These are phyloP conservation scores for Phasia obesa DNA, from an alignment of 2,888 invertebrate species.

Conservation along the genomic window DNA sequence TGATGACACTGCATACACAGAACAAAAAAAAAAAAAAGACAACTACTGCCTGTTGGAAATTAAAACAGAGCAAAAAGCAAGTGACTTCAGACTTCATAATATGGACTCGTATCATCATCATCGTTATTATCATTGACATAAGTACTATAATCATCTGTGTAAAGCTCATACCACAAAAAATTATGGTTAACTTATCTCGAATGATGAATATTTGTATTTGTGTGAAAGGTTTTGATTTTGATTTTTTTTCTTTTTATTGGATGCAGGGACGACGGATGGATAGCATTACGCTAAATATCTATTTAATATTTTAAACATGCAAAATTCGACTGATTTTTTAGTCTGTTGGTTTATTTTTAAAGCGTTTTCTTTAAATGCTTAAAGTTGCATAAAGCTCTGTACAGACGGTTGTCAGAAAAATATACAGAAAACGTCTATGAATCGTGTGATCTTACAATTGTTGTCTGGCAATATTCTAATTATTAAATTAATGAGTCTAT, in stretches of 20 bases:
- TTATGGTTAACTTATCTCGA: conserved; percentile 13
- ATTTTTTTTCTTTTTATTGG: too few species aligned
- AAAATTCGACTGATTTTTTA: not conserved
- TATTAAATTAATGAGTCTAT: too few species aligned
- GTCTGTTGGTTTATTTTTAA: not conserved
- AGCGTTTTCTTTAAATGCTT: not conserved
- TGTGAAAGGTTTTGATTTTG: conserved; percentile 21
- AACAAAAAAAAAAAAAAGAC: conserved; percentile 36
- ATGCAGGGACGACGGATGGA: too few species aligned
- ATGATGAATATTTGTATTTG: conserved; percentile 17
- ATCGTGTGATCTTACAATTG: too few species aligned
- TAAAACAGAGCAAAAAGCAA: conserved; percentile 32
- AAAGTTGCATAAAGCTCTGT: not conserved
- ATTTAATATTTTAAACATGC: not conserved
- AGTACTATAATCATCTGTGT: conserved; percentile 61
- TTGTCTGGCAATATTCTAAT: too few species aligned
- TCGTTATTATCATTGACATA: conserved; percentile 55
- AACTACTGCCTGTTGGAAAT: conserved; percentile 47
- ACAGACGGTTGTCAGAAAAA: too few species aligned
- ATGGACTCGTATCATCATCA: conserved; percentile 46
- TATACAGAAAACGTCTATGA: too few species aligned
- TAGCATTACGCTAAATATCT: too few species aligned
- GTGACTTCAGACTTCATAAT: conserved; percentile 38
- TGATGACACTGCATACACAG: conserved; percentile 61
- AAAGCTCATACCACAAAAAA: conserved; percentile 31